phyloP scores from a whole-genome alignment of 1,140 invertebrate species.

The Matsumurasca onukii region DNA sequence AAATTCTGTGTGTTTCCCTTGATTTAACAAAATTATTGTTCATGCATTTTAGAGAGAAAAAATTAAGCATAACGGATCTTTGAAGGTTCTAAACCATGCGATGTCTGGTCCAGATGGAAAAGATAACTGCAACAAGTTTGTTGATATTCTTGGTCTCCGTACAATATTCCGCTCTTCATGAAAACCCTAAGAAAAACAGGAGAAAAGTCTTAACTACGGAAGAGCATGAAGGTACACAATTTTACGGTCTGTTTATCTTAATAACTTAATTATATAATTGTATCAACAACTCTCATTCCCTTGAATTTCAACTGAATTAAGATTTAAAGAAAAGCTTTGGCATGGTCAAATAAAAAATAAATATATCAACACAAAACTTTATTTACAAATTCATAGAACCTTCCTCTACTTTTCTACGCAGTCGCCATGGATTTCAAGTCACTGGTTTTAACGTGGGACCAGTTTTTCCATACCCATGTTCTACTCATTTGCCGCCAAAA shows the following conservation, averaged over 20 bases:
- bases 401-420: too few species aligned
- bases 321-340: too few species aligned
- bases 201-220: constrained; percentile 83
- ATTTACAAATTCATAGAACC: too few species aligned
- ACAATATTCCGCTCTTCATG: constrained; percentile 98
- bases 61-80: constrained; percentile 94
- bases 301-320: background rate
- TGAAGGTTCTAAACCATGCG: constrained; percentile 96
- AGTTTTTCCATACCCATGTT: too few species aligned
- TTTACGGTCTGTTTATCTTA: constrained; percentile 28
- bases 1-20: too few species aligned
- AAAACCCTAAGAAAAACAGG: constrained; percentile 91
- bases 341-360: too few species aligned
- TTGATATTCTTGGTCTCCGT: constrained; percentile 95
- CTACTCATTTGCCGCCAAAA: too few species aligned
- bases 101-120: constrained; percentile 89
- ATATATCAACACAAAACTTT: too few species aligned
- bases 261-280: background rate
- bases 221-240: constrained; percentile 91
- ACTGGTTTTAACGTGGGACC: too few species aligned
- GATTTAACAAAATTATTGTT: too few species aligned
- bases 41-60: constrained; percentile 78
- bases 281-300: background rate
- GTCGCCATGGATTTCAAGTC: too few species aligned
- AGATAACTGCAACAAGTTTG: constrained; percentile 98